Base-by-base conservation (phyloP, 2,888 invertebrate genomes). In the Catocala fraxini region DNA sequence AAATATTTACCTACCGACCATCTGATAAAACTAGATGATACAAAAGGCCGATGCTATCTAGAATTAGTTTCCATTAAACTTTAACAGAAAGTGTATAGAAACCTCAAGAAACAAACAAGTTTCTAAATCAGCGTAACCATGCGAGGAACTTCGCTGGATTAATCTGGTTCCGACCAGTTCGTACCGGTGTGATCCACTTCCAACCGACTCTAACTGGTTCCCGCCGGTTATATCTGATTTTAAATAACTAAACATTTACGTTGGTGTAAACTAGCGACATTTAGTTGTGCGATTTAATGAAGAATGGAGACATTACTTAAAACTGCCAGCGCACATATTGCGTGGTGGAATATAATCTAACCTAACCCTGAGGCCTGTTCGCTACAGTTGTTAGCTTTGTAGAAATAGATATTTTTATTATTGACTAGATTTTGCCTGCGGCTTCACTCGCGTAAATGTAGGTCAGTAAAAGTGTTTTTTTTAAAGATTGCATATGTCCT, bases 121-220 rank as follows among this genome's bases (percentile, higher is more conserved):
- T 91, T 88, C 91, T 87, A 89, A 91, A 91, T 92, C 90, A 88
- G 89, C 88, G 89, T 89, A 87, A 89, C 92, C 91, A 90, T 92
- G 89, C 91, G 87, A 86, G 81, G 83, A 91, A 92, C 87, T 91
- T 89, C 82, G 80, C 81, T 80, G 86, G 86, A 85, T 87, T 92
- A 91, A 91, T 90, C 90, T 85, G 83, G 88, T 89, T 89, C 87
- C 85, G 80, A 84, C 88, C 87, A 80, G 88, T 88, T 85, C 81
- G 82, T 73, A 75, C 81, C 83, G 83, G 84, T 79, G 75, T 80
- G 84, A 85, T 85, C 82, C 81, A 80, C 82, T 79, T 82, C 83
- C 79, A 85, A 83, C 71, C 69, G 69, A 56, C 51, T 65, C 56
- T 33, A 72, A 72, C 65, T 55, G 68, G 75, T 68, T 63, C 48